Percentiles rank a stretch among this genome's conserved stretches.
Evolutionary conservation across 2,888 invertebrate genomes (phyloP).

Genomic region (Dendrolimus pini): DNA sequence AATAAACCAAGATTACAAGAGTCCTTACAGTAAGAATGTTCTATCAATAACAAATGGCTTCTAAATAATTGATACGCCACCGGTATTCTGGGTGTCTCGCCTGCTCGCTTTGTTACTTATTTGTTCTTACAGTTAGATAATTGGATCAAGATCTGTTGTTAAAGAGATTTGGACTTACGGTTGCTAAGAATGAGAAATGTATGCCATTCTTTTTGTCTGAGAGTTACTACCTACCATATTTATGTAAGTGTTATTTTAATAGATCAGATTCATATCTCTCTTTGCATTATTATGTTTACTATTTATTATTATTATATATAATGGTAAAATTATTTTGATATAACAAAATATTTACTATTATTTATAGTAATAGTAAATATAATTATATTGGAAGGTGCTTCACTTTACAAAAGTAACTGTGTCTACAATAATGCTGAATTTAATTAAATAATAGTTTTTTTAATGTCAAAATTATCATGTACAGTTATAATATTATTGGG

Average conservation of each 20-base stretch:
- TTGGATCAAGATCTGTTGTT: conserved; percentile 57
- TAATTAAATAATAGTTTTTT: no score
- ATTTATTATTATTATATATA: not conserved
- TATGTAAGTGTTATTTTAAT: no score
- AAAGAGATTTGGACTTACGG: conserved; percentile 26
- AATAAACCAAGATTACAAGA: not conserved
- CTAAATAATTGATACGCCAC: conserved; percentile 40
- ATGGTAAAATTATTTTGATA: not conserved
- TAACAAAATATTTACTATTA: not conserved
- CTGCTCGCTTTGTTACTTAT: conserved; percentile 45
- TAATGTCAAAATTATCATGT: no score
- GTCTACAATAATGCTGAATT: no score
- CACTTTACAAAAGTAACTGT: no score
- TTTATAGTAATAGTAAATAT: no score
- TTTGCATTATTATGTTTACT: no score
- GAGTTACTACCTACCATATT: no score
- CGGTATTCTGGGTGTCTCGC: conserved; percentile 29
- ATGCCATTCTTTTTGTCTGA: no score
- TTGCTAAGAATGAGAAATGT: not conserved
- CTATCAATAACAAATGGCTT: conserved; percentile 22
- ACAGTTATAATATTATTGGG: no score
- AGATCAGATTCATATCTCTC: no score
- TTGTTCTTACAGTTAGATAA: conserved; percentile 47
- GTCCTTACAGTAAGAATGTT: not conserved
- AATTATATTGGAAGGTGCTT: no score